Evolutionary conservation across 1,140 invertebrate genomes (phyloP).

Genomic region (Drosophila willistoni): DNA sequence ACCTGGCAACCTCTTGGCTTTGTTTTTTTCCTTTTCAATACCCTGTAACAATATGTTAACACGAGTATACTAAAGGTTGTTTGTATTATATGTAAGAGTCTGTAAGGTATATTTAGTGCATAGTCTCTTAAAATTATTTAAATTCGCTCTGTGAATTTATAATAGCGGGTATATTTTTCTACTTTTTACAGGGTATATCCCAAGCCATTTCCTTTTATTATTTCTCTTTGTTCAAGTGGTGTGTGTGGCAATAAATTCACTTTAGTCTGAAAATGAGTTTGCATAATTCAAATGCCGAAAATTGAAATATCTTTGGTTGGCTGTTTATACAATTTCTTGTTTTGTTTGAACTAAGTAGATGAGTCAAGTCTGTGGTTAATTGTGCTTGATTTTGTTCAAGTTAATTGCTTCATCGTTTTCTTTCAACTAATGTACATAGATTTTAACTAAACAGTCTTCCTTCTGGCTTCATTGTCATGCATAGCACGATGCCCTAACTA

Average conservation of each 20-base stretch:
- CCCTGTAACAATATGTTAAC: not conserved
- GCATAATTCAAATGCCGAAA: conserved; percentile 64
- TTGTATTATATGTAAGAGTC: too few species aligned
- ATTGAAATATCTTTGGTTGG: conserved; percentile 45
- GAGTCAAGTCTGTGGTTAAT: conserved; percentile 16
- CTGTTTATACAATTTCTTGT: conserved; percentile 15
- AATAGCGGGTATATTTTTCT: not conserved
- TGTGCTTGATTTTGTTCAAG: conserved; percentile 1
- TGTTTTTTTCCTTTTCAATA: conserved; percentile 25
- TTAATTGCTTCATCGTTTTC: conserved; percentile 15
- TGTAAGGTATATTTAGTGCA: too few species aligned
- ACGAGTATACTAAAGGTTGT: not conserved
- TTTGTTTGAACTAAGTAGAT: not conserved
- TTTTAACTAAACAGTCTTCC: not conserved
- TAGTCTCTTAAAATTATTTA: too few species aligned
- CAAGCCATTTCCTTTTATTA: not conserved
- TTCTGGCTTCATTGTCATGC: conserved; percentile 29
- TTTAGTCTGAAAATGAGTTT: conserved; percentile 69
- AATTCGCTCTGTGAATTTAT: too few species aligned
- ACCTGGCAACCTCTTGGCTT: conserved; percentile 58
- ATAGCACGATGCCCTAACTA: not conserved
- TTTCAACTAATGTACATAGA: not conserved
- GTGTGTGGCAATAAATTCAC: conserved; percentile 66
- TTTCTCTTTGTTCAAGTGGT: not conserved
- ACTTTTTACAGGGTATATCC: not conserved